Evolutionary conservation across 2,888 invertebrate genomes (phyloP).

Genomic region (Myopa testacea): DNA sequence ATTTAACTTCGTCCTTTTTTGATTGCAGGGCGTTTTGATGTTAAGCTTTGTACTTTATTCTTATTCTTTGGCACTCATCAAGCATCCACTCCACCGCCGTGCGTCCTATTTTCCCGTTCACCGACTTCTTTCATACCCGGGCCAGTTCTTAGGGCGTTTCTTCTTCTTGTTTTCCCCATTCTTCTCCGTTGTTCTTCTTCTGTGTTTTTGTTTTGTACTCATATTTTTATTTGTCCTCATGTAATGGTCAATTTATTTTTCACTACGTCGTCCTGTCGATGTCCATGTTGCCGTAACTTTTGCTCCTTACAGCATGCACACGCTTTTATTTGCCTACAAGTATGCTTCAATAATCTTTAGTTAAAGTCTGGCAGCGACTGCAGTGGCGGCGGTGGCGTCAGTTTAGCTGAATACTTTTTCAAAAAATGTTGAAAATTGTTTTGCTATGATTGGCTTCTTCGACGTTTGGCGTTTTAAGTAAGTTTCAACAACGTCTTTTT

Average conservation of each 20-base stretch:
- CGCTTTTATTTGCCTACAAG: conserved; percentile 34
- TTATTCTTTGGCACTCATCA: not conserved
- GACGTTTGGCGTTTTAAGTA: conserved; percentile 15
- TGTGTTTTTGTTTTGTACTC: not conserved
- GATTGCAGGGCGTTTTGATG: not conserved
- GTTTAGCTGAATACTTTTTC: not conserved
- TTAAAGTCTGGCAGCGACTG: conserved; percentile 13
- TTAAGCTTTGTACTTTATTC: conserved; percentile 1
- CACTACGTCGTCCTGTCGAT: conserved; percentile 23
- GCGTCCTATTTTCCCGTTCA: not conserved
- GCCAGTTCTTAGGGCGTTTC: not conserved
- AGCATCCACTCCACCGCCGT: not conserved
- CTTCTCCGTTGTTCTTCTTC: not conserved
- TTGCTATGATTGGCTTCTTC: conserved; percentile 27
- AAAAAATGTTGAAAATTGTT: conserved; percentile 18
- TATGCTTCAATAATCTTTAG: conserved; percentile 37
- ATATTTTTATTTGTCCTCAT: conserved; percentile 23
- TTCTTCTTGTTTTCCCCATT: not conserved
- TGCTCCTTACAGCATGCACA: not conserved
- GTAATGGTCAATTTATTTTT: conserved; percentile 37
- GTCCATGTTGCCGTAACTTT: not conserved
- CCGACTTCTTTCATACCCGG: not conserved
- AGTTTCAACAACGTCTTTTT: not conserved
- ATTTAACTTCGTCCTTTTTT: conserved; percentile 19
- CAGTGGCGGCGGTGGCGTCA: not conserved